phyloP scores from a whole-genome alignment of 2,888 invertebrate genomes.

The Polydrusus pterygomalis region DNA sequence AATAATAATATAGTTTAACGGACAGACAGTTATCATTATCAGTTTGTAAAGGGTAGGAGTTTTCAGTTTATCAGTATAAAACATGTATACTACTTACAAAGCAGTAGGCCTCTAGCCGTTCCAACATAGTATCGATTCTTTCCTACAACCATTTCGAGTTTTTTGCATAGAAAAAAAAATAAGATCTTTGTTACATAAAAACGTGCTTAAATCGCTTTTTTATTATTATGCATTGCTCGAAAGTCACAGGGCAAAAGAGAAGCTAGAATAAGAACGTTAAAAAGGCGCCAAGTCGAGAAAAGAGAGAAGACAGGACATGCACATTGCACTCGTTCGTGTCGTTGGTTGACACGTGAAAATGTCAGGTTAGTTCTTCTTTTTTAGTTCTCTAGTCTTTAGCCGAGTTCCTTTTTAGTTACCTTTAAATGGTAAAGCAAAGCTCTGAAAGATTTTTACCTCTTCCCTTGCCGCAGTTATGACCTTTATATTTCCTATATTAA shows the following conservation, averaged over 20 bases:
- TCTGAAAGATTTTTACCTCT: too few species aligned
- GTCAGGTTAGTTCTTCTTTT: conserved; percentile 19
- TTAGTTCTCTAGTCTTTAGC: too few species aligned
- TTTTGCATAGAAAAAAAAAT: not conserved
- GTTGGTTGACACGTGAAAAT: conserved; percentile 35
- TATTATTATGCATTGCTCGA: not conserved
- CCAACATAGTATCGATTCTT: conserved; percentile 62
- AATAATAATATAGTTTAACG: not conserved
- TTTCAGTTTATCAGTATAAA: not conserved
- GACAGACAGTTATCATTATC: too few species aligned
- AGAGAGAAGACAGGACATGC: not conserved
- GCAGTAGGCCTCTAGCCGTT: conserved; percentile 61
- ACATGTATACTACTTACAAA: conserved; percentile 61
- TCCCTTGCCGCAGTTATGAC: too few species aligned
- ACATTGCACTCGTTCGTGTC: too few species aligned
- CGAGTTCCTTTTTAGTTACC: too few species aligned
- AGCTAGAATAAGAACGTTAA: conserved; percentile 22
- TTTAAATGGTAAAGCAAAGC: too few species aligned
- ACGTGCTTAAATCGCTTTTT: not conserved
- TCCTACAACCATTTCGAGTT: conserved; percentile 54
- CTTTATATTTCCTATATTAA: too few species aligned
- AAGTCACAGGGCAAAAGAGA: not conserved
- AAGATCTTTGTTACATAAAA: too few species aligned
- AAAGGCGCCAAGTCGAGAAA: conserved; percentile 31
- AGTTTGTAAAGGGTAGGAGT: not conserved